A percentile compares a stretch with the other conserved stretches of the same genome.
Conservation (phyloP, 2,888 invertebrate species). For the Acholoe squamosa region DNA sequence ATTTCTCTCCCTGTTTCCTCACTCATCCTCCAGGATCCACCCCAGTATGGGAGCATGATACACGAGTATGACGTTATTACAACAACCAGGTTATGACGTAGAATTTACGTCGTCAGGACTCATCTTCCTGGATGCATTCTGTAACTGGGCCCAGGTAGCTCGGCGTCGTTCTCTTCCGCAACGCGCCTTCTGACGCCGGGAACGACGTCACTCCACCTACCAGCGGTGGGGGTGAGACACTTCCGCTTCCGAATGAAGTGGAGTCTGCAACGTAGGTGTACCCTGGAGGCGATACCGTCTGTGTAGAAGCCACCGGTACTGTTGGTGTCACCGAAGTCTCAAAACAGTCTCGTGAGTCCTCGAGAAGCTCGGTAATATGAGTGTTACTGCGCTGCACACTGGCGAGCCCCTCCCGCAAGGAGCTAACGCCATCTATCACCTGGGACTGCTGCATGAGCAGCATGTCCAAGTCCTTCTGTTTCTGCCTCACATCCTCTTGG, state of each 20-base stretch:
- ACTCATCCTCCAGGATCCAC: not conserved
- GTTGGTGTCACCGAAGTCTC: not conserved
- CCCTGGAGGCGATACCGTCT: not conserved
- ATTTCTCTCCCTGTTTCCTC: too few species aligned
- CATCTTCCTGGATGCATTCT: slow-evolving; percentile 43
- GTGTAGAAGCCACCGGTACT: not conserved
- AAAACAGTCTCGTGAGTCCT: not conserved
- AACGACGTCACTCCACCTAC: not conserved
- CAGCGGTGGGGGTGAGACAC: not conserved
- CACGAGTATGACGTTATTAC: not conserved
- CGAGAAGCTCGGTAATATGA: not conserved
- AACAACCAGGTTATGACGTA: slow-evolving; percentile 15
- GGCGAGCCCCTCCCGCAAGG: slow-evolving; percentile 25
- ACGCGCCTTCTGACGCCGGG: not conserved
- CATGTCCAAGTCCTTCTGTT: slow-evolving; percentile 59
- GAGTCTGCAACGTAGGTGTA: not conserved
- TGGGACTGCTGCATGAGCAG: slow-evolving; percentile 49
- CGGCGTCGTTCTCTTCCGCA: slow-evolving; percentile 22
- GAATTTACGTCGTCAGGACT: slow-evolving; percentile 29
- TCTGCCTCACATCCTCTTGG: slow-evolving; percentile 56
- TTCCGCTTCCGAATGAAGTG: not conserved
- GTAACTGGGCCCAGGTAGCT: slow-evolving; percentile 51
- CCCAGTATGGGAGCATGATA: not conserved
- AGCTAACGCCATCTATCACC: not conserved
- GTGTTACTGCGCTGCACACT: not conserved